These are phyloP conservation scores for Blennius ocellaris DNA, from an alignment of 2,113 vertebrate genomes.

Conservation along the genomic window DNA sequence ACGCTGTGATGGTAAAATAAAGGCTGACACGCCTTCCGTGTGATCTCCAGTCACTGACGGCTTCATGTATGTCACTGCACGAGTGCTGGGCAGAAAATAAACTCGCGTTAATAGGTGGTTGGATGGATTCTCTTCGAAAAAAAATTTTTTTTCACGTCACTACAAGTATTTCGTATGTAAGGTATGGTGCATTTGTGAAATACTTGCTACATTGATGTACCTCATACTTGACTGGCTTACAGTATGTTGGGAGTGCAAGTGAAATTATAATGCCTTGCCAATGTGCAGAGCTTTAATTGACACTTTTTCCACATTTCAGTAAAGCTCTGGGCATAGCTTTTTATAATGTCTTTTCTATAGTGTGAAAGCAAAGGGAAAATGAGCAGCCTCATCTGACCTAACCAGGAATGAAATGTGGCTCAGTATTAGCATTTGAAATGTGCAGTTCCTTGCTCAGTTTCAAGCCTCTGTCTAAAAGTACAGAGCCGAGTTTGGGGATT, in stretches of 20 bases:
- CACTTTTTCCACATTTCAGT: constrained; percentile 6
- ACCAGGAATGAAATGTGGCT: constrained; percentile 23
- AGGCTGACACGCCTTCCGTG: constrained; percentile 55
- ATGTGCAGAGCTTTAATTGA: background rate
- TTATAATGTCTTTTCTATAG: background rate
- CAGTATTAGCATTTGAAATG: constrained; percentile 42
- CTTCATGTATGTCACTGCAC: constrained; percentile 42
- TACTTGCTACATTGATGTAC: background rate
- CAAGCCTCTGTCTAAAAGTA: constrained; percentile 53
- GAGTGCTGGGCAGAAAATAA: constrained; percentile 44
- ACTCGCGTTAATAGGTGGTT: constrained; percentile 28
- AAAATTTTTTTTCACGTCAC: constrained; percentile 9
- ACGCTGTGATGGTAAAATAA: constrained; percentile 51
- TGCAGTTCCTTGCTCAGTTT: constrained; percentile 37
- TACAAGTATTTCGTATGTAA: constrained; percentile 7
- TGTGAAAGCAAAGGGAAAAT: constrained; percentile 25
- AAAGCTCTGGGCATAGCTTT: background rate
- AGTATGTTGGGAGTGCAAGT: background rate
- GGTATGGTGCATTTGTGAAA: background rate
- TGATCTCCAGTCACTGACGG: constrained; percentile 44
- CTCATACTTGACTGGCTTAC: constrained; percentile 19
- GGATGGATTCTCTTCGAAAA: constrained; percentile 7
- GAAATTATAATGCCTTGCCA: background rate
- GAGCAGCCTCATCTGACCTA: constrained; percentile 38
- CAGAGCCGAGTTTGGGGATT: constrained; percentile 66